Percentiles rank a stretch among this genome's conserved stretches.
Evolutionary conservation across 2,113 vertebrate genomes (phyloP).

Genomic region (Chaenocephalus aceratus): DNA sequence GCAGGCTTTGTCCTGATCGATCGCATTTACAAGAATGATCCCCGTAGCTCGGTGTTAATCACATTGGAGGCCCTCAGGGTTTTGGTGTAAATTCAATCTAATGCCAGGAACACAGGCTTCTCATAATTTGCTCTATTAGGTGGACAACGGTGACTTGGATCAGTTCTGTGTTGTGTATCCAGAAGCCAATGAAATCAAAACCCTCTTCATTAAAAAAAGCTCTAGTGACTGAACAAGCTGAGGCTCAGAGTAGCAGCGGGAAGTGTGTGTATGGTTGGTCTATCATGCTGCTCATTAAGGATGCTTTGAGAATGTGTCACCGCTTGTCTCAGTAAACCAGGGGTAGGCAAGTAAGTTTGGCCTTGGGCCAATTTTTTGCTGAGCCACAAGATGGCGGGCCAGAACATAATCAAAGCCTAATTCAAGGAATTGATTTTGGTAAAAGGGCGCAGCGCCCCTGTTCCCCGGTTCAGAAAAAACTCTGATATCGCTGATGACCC

Average conservation of each 20-base stretch:
- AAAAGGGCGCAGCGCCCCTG: no score
- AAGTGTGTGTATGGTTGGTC: conserved; percentile 18
- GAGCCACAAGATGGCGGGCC: no score
- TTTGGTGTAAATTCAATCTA: conserved; percentile 72
- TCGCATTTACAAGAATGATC: conserved; percentile 80
- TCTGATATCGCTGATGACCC: no score
- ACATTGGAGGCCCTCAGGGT: conserved; percentile 75
- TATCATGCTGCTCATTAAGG: conserved; percentile 30
- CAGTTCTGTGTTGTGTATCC: conserved; percentile 57
- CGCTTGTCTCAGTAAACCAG: conserved; percentile 6
- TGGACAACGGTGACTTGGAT: conserved; percentile 56
- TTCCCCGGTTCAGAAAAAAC: no score
- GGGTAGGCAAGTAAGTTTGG: no score
- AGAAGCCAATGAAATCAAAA: conserved; percentile 61
- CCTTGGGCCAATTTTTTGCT: no score
- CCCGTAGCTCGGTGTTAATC: conserved; percentile 78
- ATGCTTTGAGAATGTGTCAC: conserved; percentile 11
- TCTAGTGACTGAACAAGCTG: conserved; percentile 21
- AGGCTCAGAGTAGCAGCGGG: conserved; percentile 21
- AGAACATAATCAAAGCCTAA: no score
- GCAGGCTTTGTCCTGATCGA: conserved; percentile 80
- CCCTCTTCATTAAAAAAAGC: conserved; percentile 68
- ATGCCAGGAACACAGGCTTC: conserved; percentile 78
- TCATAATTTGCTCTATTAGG: conserved; percentile 81
- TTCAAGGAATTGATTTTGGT: no score